phyloP scores from a whole-genome alignment of 2,113 vertebrate species.

The Reinhardtius hippoglossoides region DNA sequence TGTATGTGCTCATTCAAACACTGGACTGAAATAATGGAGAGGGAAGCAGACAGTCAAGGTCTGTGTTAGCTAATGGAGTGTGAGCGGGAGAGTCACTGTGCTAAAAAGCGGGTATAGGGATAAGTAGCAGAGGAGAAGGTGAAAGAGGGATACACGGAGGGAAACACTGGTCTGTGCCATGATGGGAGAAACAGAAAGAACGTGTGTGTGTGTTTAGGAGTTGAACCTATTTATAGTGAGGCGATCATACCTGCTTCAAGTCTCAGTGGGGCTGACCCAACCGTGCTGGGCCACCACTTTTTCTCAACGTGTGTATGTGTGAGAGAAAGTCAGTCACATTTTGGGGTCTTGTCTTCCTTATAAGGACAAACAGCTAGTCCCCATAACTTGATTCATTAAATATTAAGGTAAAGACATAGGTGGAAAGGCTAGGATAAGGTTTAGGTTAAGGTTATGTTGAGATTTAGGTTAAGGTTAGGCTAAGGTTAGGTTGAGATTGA shows the following conservation, averaged over 20 bases:
- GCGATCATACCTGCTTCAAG: slow-evolving; percentile 29
- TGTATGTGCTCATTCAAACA: background rate
- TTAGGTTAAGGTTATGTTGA: too few species aligned
- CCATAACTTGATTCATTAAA: too few species aligned
- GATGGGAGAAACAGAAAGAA: slow-evolving; percentile 55
- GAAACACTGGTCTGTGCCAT: slow-evolving; percentile 12
- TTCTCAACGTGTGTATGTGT: background rate
- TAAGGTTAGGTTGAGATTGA: too few species aligned
- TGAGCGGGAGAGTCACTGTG: slow-evolving; percentile 2
- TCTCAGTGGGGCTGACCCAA: slow-evolving; percentile 48
- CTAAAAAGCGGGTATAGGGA: background rate
- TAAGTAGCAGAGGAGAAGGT: slow-evolving; percentile 17
- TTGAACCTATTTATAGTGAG: slow-evolving; percentile 58
- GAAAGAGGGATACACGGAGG: slow-evolving; percentile 8
- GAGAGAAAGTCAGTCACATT: too few species aligned
- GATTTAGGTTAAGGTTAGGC: too few species aligned
- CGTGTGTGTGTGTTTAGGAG: background rate
- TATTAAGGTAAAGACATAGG: too few species aligned
- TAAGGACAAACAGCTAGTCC: too few species aligned
- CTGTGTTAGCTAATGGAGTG: slow-evolving; percentile 33
- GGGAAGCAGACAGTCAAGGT: slow-evolving; percentile 8
- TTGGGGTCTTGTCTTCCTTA: too few species aligned
- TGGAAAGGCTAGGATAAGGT: too few species aligned
- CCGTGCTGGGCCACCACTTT: background rate
- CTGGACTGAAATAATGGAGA: slow-evolving; percentile 12